phyloP scores from a whole-genome alignment of 2,113 vertebrate species.

The Buteo buteo region DNA sequence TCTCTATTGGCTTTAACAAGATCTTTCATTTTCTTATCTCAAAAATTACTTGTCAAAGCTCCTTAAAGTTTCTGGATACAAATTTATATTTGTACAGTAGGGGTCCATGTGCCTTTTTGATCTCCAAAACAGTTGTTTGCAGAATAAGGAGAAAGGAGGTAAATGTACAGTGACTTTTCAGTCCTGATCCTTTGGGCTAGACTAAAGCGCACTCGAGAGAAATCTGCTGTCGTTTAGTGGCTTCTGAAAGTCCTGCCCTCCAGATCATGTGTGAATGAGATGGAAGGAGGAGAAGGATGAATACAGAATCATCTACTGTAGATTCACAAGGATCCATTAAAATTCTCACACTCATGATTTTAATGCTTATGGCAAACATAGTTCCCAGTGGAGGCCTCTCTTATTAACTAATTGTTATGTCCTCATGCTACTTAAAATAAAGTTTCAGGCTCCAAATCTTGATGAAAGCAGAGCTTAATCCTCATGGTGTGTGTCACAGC shows the following conservation, averaged over 20 bases:
- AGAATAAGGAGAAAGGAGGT: neutral
- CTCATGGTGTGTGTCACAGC: neutral
- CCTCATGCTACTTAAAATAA: neutral
- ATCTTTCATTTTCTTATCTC: neutral
- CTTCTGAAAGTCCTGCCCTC: neutral
- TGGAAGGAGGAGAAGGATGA: neutral
- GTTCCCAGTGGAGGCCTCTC: neutral
- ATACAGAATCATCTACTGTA: neutral
- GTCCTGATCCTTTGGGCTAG: neutral
- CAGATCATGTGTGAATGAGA: neutral
- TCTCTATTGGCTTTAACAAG: neutral
- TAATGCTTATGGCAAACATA: neutral
- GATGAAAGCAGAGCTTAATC: neutral
- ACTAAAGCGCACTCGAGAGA: neutral
- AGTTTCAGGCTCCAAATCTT: neutral
- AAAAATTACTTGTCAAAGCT: neutral
- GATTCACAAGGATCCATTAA: neutral
- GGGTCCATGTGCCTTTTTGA: neutral
- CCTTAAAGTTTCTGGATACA: neutral
- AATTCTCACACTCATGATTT: neutral
- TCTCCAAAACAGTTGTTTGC: neutral
- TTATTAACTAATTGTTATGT: neutral
- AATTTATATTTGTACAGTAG: neutral
- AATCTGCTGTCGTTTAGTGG: neutral
- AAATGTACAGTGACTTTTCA: neutral